Evolutionary conservation across 2,888 invertebrate genomes (phyloP).

Genomic region (Limenitis camilla): DNA sequence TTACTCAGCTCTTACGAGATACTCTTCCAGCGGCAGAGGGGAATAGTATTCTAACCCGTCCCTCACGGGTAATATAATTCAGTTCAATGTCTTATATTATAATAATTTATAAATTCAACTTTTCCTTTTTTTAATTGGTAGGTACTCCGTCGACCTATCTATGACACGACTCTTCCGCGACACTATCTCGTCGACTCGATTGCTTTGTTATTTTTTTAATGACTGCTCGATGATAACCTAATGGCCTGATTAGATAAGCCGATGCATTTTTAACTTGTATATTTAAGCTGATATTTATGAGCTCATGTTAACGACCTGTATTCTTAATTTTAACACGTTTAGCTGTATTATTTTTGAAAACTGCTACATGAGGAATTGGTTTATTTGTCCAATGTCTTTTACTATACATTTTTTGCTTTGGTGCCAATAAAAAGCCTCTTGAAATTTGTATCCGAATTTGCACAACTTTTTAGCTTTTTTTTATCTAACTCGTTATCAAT

Average conservation of each 20-base stretch:
- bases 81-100: not conserved
- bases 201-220: constrained; percentile 9
- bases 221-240: constrained; percentile 21
- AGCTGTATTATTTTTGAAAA: no score
- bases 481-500: constrained; percentile 3
- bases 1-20: no score
- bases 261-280: constrained; percentile 19
- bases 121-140: constrained; percentile 2
- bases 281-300: constrained; percentile 1
- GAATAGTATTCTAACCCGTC: no score
- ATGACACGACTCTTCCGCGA: constrained; percentile 1
- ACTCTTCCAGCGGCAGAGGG: no score
- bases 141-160: constrained; percentile 1
- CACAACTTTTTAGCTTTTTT: not conserved
- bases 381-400: not conserved
- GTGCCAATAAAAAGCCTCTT: not conserved
- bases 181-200: constrained; percentile 2
- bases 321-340: no score
- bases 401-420: not conserved
- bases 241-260: constrained; percentile 20
- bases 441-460: not conserved
- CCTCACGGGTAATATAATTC: no score
- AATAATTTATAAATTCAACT: not conserved
- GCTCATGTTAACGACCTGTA: constrained; percentile 6
- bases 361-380: no score